phyloP scores from a whole-genome alignment of 2,797 vertebrate species.

The Microhierax caerulescens region DNA sequence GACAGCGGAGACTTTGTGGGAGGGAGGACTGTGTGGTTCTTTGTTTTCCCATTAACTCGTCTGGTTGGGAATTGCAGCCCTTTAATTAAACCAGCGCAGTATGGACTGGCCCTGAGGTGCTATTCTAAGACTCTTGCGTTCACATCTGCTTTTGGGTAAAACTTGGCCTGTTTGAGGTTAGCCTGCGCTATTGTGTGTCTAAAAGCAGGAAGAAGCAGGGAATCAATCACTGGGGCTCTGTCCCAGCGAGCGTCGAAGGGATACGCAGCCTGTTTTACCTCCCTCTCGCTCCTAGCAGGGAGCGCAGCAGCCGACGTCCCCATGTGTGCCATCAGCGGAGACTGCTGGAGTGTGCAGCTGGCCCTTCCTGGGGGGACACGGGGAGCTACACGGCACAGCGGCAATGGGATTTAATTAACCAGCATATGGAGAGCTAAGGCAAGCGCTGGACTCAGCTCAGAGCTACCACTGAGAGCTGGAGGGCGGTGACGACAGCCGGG shows the following conservation, averaged over 20 bases:
- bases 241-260: neutral
- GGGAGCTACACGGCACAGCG: rapidly evolving
- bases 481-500: neutral
- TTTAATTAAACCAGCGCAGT: slow-evolving; percentile 1
- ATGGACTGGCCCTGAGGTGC: neutral
- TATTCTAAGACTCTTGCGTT: neutral
- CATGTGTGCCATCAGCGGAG: rapidly evolving
- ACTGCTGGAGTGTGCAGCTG: rapidly evolving
- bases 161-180: neutral
- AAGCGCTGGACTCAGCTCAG: neutral
- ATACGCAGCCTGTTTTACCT: neutral
- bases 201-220: neutral
- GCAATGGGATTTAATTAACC: slow-evolving; percentile 22
- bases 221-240: neutral
- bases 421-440: slow-evolving; percentile 2
- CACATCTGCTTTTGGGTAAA: slow-evolving; percentile 46
- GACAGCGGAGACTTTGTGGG: neutral
- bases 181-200: neutral
- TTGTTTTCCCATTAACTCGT: neutral
- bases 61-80: neutral
- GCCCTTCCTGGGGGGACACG: neutral
- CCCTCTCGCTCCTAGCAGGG: neutral
- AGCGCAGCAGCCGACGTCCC: neutral
- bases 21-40: neutral
- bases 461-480: neutral